Evolutionary conservation across 1,140 invertebrate genomes (phyloP), one percentile per base, ranked within the genome.

Genomic region (Drosophila gunungcola): DNA sequence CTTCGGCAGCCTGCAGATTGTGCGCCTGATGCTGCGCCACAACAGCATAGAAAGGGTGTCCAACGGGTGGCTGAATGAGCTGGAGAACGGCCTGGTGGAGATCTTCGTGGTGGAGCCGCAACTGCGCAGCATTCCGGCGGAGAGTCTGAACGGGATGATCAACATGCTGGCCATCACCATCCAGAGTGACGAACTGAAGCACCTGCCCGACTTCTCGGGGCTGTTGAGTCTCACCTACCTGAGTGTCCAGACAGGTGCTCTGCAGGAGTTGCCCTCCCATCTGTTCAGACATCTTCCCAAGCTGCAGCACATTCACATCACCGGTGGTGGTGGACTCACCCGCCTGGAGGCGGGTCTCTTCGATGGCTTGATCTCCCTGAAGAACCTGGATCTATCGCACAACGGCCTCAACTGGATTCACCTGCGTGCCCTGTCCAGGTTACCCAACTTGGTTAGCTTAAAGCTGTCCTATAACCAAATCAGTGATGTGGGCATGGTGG

Each of bases 41-140:
- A 98, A 98, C 92, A 95, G 95, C 21, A 92, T 98, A 4, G 96
- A 97, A 86, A 93, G 96, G 46, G 94, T 98, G 4, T 96, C 96
- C 1, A 94, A 95, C 32, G 95, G 96, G 51, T 97, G 96, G 95
- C 93, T 97, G 32, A 95, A 95, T 42, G 95, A 95, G 53, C 93
- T 97, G 21, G 96, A 97, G 90, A 94, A 95, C 32, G 95, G 94
- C 27, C 91, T 97, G 21, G 94, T 97, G 73, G 97, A 97, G 93
- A 93, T 98, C 7, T 97, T 96, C 72, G 94, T 98, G 11, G 97
- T 97, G 1, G 97, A 98, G 92, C 96, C 96, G 9, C 95, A 96
- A 75, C 91, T 98, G 29, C 93, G 95, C 32, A 96, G 95, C 78
- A 93, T 97, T 38, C 96, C 97, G 0, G 94, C 95, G 2, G 96